Evolutionary conservation across 1,140 invertebrate species (phyloP), one percentile per base, ranked within the genome.

Genomic region (Drosophila sp.): DNA sequence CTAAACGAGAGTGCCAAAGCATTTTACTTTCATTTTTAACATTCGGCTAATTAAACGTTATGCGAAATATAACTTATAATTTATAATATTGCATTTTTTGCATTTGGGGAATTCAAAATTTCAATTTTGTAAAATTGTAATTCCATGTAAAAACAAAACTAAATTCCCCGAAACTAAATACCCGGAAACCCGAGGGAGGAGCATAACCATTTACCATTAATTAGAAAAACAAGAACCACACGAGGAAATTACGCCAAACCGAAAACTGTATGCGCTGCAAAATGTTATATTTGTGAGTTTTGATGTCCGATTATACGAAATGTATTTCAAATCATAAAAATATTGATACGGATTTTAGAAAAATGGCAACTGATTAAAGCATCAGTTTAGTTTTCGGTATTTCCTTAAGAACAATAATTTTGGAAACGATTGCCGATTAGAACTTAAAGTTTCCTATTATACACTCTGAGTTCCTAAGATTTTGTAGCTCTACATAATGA

Each of bases 21-120:
- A 50, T 10, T 27, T 27, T 50, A 50, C 44, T 27, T 27, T 50
- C 44, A 10, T 50, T 50, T 50, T 50, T 23, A 50, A 50, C 44
- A 50, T 50, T 27, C 25, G 44, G 7, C 27, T 50, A 50, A 50
- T 50, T 50, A 50, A 50, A 50, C 44, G 27, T 50, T 50, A 27
- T 50, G 25, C 44, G 7, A 27, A 50, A 7, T 27, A 50, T 27
- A 50, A 50, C 44, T 27, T 50, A 50, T 50, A 50, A 50, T 50
- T 50, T n/a, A 50, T 50, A 50, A 0, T 50, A 17, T 47, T 47
- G 5, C 7, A 47, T 41, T 41, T 41, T 41, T 41, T 50, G 44
- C 44, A 50, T 50, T 50, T 17, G 17, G 44, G 44, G 44, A 50
- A 50, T 50, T 27, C 44, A 27, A 47, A 50, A 27, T 50, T 50